phyloP scores from a whole-genome alignment of 1,140 invertebrate genomes.

The Formica exsecta region DNA sequence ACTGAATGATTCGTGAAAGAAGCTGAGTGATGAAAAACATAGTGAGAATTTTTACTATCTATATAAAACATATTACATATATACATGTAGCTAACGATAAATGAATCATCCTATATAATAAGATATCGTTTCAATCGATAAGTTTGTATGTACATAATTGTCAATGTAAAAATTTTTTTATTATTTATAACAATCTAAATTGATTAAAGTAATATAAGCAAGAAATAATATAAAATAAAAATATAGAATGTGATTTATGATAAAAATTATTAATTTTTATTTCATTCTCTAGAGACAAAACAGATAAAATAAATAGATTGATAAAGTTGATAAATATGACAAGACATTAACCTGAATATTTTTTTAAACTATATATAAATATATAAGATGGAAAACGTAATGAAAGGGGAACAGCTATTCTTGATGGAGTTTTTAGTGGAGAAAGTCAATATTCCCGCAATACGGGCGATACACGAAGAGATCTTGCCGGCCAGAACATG shows the following conservation, averaged over 20 bases:
- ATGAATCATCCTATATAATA: not conserved
- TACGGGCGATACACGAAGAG: constrained; percentile 79
- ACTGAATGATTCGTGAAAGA: too few species aligned
- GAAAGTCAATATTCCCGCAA: constrained; percentile 78
- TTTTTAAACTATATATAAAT: not conserved
- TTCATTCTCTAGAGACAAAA: not conserved
- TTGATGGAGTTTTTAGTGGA: constrained; percentile 84
- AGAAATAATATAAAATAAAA: constrained; percentile 26
- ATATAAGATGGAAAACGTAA: constrained; percentile 35
- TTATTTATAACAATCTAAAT: constrained; percentile 25
- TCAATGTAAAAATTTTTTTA: constrained; percentile 29
- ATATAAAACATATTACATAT: too few species aligned
- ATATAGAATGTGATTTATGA: not conserved
- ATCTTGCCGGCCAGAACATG: constrained; percentile 77
- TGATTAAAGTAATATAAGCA: constrained; percentile 31
- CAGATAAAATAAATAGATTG: constrained; percentile 34
- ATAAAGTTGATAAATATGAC: not conserved
- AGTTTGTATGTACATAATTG: not conserved
- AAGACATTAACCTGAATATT: not conserved
- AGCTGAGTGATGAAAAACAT: too few species aligned
- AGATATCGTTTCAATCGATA: not conserved
- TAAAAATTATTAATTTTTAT: not conserved
- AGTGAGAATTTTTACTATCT: too few species aligned
- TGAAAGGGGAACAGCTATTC: constrained; percentile 78
- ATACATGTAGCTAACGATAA: not conserved